A percentile compares a stretch with the other conserved stretches of the same genome.
Evolutionary conservation across 2,888 invertebrate genomes (phyloP).

Genomic region (Tridacna crocea): DNA sequence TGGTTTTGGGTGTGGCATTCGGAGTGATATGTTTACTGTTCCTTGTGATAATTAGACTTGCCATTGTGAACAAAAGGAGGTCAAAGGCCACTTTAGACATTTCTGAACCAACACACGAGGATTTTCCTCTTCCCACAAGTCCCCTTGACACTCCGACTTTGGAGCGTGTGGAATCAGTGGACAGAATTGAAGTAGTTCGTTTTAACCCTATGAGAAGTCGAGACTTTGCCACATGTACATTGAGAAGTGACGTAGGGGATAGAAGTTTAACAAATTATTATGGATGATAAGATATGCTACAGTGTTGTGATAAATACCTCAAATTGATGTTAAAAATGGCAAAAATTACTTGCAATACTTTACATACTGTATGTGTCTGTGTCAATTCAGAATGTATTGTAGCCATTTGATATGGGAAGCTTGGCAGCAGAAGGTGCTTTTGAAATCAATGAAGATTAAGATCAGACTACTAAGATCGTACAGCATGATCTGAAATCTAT

Average conservation of each 20-base stretch:
- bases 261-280: constrained; percentile 74
- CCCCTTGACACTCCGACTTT: constrained; percentile 74
- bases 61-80: constrained; percentile 71
- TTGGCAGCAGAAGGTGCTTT: too few species aligned
- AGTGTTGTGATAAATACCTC: constrained; percentile 20
- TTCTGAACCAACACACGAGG: constrained; percentile 76
- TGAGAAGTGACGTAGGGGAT: constrained; percentile 72
- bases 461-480: too few species aligned
- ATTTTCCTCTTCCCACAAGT: constrained; percentile 65
- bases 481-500: too few species aligned
- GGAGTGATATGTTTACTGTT: constrained; percentile 76
- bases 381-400: too few species aligned
- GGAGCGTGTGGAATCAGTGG: constrained; percentile 76
- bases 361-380: too few species aligned
- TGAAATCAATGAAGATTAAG: too few species aligned
- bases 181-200: constrained; percentile 79
- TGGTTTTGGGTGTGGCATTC: constrained; percentile 76
- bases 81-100: constrained; percentile 75
- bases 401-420: too few species aligned
- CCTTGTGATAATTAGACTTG: constrained; percentile 74
- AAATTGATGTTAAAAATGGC: constrained; percentile 10
- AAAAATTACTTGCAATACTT: background rate
- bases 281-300: constrained; percentile 41
- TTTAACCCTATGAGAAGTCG: constrained; percentile 75
- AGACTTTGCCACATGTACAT: constrained; percentile 67